Evolutionary conservation across 2,113 vertebrate genomes (phyloP), one percentile per base, ranked within the genome.

Genomic region (Callipepla squamata): DNA sequence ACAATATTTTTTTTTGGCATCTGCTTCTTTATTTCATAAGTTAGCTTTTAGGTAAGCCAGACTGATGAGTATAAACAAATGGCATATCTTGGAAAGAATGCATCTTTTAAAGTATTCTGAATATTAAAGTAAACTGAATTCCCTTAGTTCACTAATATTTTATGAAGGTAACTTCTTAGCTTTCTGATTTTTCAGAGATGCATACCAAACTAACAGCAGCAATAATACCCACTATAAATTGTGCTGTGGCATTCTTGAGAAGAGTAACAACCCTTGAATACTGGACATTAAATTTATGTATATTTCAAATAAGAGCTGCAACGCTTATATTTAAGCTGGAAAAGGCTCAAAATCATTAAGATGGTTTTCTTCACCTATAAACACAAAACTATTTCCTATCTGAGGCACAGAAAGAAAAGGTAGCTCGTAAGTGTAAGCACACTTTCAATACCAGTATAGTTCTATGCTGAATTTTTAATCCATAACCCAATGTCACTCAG

Each of bases 341-440:
- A 7, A 32, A 45, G 7, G 47, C 12, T 44, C 75, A 1, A 76
- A 79, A 65, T 13, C 30, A n/a, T 58, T 4, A 18, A 4, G 6
- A 10, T 73, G 28, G 48, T 70, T 70, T 76, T 70, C 51, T 82
- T 85, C 13, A 50, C 9, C 30, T 53, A 0, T 20, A 26, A 21
- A 63, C 48, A 63, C 48, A 77, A 67, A 3, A 4, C 9, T 18
- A 1, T 38, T 63, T 26, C 23, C 8, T 32, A 17, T 48, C 10
- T 55, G 20, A 55, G 22, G 11, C 8, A 72, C 13, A 62, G 38
- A 66, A 66, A 25, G 32, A 51, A 70, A 45, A 14, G 11, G 0
- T 40, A 55, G 23, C 23, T 69, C 30, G 6, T 69, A 18, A 48
- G 19, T 9, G 18, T 11, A 48, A 0, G 0, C 6, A 11, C 13